These are phyloP conservation scores for Varanus salvator DNA, from an alignment of 2,113 vertebrate species.

Conservation along the genomic window DNA sequence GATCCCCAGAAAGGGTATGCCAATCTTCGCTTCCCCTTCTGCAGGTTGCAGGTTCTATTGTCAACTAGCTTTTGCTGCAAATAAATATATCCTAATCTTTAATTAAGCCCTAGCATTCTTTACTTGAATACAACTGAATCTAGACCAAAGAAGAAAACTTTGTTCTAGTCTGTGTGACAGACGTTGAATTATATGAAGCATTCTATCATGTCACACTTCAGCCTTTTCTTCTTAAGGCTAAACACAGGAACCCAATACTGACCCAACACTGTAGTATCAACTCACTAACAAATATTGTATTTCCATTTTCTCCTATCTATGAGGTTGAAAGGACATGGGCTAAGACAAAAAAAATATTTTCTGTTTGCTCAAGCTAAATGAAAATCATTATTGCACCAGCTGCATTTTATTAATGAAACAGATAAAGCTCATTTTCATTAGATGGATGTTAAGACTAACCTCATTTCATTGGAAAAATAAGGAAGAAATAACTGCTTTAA, in stretches of 20 bases:
- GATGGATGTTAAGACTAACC: conserved; percentile 45
- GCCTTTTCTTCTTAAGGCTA: not conserved
- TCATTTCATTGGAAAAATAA: conserved; percentile 52
- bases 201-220: not conserved
- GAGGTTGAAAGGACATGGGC: conserved; percentile 56
- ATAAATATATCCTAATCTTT: not conserved
- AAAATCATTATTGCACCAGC: conserved; percentile 57
- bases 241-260: not conserved
- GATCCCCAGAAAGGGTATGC: not conserved
- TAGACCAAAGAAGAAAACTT: not conserved
- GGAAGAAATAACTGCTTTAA: conserved; percentile 51
- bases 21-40: not conserved
- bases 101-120: not conserved
- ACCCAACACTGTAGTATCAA: conserved; percentile 26
- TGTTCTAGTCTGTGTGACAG: not conserved
- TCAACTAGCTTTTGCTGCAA: not conserved
- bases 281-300: conserved; percentile 31
- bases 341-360: conserved; percentile 56
- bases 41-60: too few relatives aligned
- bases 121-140: not conserved
- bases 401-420: conserved; percentile 61
- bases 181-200: not conserved
- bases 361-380: conserved; percentile 49
- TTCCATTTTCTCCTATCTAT: conserved; percentile 60
- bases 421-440: conserved; percentile 68